Evolutionary conservation across 53 echinoderm and acorn worm genomes (phyloP).

Genomic region (Pentamera pediparva): DNA sequence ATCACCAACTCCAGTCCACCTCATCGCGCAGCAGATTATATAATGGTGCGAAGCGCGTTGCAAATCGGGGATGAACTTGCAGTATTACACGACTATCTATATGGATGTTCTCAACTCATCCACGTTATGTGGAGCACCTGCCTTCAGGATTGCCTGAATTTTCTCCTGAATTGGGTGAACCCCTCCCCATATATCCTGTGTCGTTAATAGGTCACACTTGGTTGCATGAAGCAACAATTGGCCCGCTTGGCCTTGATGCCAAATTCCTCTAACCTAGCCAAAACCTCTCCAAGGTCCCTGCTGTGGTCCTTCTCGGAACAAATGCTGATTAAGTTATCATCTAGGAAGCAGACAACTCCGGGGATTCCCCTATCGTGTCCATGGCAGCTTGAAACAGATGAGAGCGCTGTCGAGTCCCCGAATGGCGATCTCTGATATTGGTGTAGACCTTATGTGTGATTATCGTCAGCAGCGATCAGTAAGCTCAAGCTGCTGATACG

Average conservation of each 20-base stretch:
- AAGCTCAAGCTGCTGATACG: conserved; percentile 45
- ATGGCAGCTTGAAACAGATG: conserved; percentile 29
- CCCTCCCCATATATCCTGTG: conserved; percentile 40
- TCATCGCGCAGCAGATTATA: conserved; percentile 31
- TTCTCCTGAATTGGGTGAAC: conserved; percentile 39
- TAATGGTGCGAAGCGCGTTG: conserved; percentile 31
- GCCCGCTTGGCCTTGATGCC: conserved; percentile 22
- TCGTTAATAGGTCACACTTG: conserved; percentile 39
- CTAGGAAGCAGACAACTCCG: conserved; percentile 27
- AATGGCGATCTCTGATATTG: conserved; percentile 25
- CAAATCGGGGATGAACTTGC: conserved; percentile 41
- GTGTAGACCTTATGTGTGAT: conserved; percentile 11
- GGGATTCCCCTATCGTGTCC: conserved; percentile 31
- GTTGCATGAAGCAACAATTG: conserved; percentile 33
- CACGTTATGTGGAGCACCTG: conserved; percentile 14
- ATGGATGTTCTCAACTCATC: conserved; percentile 33
- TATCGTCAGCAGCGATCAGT: conserved; percentile 2
- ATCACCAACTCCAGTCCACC: conserved; percentile 33
- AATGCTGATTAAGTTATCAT: conserved; percentile 37
- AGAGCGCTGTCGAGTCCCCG: conserved; percentile 41
- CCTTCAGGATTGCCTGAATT: conserved; percentile 31
- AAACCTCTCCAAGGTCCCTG: conserved; percentile 1
- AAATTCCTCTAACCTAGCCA: conserved; percentile 27
- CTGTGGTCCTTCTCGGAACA: conserved; percentile 8
- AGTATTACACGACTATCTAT: conserved; percentile 40